Base-by-base conservation (phyloP, 92 coral and sea anemone species). In the Umimayanthus kanabou region DNA sequence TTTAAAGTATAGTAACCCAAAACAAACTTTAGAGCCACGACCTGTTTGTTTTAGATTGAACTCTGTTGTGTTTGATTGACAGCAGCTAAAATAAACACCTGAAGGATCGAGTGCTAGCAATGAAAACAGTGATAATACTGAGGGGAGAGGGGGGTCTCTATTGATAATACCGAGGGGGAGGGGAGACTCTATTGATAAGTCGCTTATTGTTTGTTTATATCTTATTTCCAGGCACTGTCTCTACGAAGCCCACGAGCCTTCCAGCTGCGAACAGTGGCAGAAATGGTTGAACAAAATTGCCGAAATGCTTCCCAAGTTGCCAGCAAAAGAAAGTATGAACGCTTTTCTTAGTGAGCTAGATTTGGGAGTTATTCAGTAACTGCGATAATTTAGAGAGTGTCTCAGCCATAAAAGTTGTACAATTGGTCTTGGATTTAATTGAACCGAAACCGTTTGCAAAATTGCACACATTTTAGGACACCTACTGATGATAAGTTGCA, bases 241-340 rank as follows among this genome's bases (percentile, higher is more conserved):
- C 71, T 89, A 92, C 22, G 97, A 97, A 81, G 90, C 97, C 37
- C 99, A 97, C 86, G 97, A 92, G 67, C 99, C 99, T 20, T 92
- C 96, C 43, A 90, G 89, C 13, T 97, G 99, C 90, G 98, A 97
- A 81, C 91, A 91, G 73, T 95, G 99, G 99, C 88, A 89, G 69
- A 89, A 83, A 57, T 97, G 99, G 99, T 78, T 94, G 22, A 91
- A 94, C 84, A 96, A 91, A 81, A 94, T 95, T 66, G 95, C 98
- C 28, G 99, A 95, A 82, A 97, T 93, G 94, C 87, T 97, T 50
- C 97, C 99, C 18, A 93, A 97, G 83, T 90, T 97, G n/a, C 98
- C 99, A 49, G 90, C 93, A 71, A 92, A 84, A 88, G 87, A 91
- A 81, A 29, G 92, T 85, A 53, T 39, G 92, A 74, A 75, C 73